A percentile compares a stretch with the other conserved stretches of the same genome.
Conservation (phyloP, 2,888 invertebrate genomes). For the Caenorhabditis zanzibari region DNA sequence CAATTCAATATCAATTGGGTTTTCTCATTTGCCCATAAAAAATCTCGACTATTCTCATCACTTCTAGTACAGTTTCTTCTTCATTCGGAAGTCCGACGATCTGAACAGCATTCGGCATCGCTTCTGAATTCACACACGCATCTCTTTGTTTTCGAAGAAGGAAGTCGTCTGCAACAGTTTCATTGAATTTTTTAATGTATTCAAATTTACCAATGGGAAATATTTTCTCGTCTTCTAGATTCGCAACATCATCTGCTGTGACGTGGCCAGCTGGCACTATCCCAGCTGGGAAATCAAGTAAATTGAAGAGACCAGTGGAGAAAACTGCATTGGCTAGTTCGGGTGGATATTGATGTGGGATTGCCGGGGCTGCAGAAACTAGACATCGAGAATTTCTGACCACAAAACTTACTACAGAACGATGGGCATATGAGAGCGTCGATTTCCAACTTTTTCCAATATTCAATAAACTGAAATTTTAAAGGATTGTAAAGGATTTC, state of each 20-base stretch:
- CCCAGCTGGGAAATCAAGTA: conserved; percentile 84
- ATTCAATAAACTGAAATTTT: conserved; percentile 71
- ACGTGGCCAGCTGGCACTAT: conserved; percentile 84
- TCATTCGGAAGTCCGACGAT: conserved; percentile 76
- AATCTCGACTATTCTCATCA: conserved; percentile 35
- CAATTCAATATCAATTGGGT: neutral
- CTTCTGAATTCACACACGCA: conserved; percentile 71
- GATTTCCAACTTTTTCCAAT: conserved; percentile 76
- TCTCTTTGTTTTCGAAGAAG: conserved; percentile 73
- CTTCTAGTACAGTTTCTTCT: conserved; percentile 71
- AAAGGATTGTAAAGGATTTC: neutral
- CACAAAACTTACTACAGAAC: conserved; percentile 74
- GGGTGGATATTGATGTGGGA: conserved; percentile 78
- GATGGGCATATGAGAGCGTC: conserved; percentile 84
- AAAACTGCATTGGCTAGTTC: conserved; percentile 76
- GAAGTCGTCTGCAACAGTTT: conserved; percentile 67
- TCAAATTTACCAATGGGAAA: conserved; percentile 29
- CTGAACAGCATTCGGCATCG: conserved; percentile 79
- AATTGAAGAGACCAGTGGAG: conserved; percentile 83
- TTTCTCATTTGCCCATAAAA: conserved; percentile 34
- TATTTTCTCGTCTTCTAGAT: conserved; percentile 73
- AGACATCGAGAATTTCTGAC: too few species aligned
- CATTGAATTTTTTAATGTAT: neutral
- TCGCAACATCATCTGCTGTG: conserved; percentile 74
- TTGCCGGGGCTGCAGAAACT: conserved; percentile 80